phyloP scores from a whole-genome alignment of 2,113 vertebrate genomes.

The Amblyornis subalaris region DNA sequence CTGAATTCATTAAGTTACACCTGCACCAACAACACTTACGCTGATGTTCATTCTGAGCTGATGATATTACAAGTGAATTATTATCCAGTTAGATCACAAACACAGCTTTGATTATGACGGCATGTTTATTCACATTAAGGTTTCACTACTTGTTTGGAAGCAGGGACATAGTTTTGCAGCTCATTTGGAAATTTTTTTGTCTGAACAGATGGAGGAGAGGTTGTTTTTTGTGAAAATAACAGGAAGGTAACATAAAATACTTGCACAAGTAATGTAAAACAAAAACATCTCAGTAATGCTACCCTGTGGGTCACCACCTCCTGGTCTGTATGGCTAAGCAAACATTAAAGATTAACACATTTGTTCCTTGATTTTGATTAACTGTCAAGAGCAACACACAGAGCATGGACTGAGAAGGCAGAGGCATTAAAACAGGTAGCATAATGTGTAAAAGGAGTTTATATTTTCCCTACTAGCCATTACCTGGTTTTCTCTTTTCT shows the following conservation, averaged over 20 bases:
- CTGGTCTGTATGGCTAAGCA: not conserved
- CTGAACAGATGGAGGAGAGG: not conserved
- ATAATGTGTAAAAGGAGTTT: not conserved
- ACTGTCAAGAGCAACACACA: not conserved
- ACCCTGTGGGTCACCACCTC: not conserved
- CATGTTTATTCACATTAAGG: not conserved
- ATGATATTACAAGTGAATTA: slow-evolving; percentile 46
- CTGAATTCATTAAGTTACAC: slow-evolving; percentile 46
- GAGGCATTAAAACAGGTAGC: not conserved
- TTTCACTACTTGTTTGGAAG: slow-evolving; percentile 53
- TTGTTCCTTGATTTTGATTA: slow-evolving; percentile 13
- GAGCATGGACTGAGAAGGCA: not conserved
- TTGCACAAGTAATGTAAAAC: not conserved
- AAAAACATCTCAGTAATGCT: not conserved
- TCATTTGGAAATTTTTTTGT: not conserved
- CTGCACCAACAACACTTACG: slow-evolving; percentile 65
- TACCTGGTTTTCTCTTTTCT: not conserved
- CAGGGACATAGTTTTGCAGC: not conserved
- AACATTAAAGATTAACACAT: not conserved
- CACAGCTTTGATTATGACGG: slow-evolving; percentile 43
- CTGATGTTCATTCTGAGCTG: slow-evolving; percentile 57
- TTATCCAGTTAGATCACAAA: slow-evolving; percentile 27
- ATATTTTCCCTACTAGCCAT: fast-evolving
- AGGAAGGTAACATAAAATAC: not conserved
- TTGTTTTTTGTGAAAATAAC: slow-evolving; percentile 27